A percentile compares a stretch with the other conserved stretches of the same genome.
phyloP scores from a whole-genome alignment of 2,888 invertebrate genomes.

The Metallyticus violacea region DNA sequence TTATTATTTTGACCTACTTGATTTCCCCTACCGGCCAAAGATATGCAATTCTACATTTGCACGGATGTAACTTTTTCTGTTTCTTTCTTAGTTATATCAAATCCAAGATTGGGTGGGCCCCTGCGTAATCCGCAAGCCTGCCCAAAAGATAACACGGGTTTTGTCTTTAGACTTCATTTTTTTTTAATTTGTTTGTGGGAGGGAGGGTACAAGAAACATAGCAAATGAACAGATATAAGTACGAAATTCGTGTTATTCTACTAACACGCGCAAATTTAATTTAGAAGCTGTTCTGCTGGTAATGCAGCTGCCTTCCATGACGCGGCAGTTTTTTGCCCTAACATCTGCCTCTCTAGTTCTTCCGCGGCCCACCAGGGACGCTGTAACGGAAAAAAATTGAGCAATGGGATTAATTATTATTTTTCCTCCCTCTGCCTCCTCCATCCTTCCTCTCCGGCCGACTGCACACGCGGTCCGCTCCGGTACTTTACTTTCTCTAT shows the following conservation, averaged over 20 bases:
- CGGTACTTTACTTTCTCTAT: neutral
- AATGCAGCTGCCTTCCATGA: neutral
- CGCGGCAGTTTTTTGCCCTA: neutral
- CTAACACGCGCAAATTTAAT: neutral
- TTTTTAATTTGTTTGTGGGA: no score
- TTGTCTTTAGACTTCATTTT: no score
- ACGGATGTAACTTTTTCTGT: no score
- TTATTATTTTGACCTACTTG: no score
- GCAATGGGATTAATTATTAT: neutral
- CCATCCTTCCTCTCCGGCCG: neutral
- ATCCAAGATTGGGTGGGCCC: no score
- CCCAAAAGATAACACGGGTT: no score
- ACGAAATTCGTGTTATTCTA: neutral
- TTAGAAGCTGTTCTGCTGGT: neutral
- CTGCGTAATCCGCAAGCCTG: no score
- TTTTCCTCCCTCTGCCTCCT: neutral
- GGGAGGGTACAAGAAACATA: neutral
- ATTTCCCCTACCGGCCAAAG: no score
- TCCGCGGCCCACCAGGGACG: neutral
- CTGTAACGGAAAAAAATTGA: neutral
- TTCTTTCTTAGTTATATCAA: no score
- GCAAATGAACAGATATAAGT: neutral
- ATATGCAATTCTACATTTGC: no score
- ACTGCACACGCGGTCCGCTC: no score
- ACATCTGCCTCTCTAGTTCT: neutral